These are phyloP conservation scores for Cheilosia pagana DNA, from an alignment of 2,888 invertebrate species.

Conservation along the genomic window DNA sequence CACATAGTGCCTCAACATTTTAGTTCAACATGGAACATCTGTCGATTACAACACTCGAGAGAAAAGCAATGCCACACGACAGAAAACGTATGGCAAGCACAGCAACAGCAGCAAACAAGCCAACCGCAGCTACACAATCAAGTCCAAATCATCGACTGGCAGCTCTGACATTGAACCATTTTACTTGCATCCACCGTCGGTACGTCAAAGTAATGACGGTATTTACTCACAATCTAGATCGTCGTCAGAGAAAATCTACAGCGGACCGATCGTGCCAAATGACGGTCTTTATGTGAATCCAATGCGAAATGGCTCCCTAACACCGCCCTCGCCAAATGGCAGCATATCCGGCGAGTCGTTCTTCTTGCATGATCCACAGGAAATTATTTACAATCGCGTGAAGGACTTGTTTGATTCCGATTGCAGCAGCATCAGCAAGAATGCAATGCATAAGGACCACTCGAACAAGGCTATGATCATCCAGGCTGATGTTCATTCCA, in stretches of 20 bases:
- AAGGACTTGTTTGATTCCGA: conserved; percentile 90
- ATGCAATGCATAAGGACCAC: conserved; percentile 76
- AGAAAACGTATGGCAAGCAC: conserved; percentile 76
- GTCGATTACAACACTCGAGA: conserved; percentile 85
- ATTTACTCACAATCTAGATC: conserved; percentile 80
- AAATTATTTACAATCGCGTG: conserved; percentile 92
- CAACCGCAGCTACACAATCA: conserved; percentile 83
- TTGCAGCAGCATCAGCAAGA: conserved; percentile 80
- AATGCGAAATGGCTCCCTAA: conserved; percentile 86
- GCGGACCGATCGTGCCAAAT: conserved; percentile 81
- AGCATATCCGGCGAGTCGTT: conserved; percentile 88
- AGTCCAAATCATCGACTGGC: conserved; percentile 83
- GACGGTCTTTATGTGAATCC: conserved; percentile 94
- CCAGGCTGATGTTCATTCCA: conserved; percentile 94
- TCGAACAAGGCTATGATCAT: conserved; percentile 85
- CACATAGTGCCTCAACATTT: conserved; percentile 90
- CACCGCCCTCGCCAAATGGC: conserved; percentile 85
- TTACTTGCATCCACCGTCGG: conserved; percentile 89
- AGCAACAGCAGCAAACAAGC: conserved; percentile 81
- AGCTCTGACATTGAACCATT: conserved; percentile 87
- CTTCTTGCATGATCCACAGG: conserved; percentile 93
- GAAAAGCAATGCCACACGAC: conserved; percentile 80
- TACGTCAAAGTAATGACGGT: conserved; percentile 81
- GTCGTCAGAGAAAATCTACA: conserved; percentile 82
- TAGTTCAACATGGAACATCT: conserved; percentile 91